Evolutionary conservation across 2,797 vertebrate genomes (phyloP).

Genomic region (Leptatherina wallacei): DNA sequence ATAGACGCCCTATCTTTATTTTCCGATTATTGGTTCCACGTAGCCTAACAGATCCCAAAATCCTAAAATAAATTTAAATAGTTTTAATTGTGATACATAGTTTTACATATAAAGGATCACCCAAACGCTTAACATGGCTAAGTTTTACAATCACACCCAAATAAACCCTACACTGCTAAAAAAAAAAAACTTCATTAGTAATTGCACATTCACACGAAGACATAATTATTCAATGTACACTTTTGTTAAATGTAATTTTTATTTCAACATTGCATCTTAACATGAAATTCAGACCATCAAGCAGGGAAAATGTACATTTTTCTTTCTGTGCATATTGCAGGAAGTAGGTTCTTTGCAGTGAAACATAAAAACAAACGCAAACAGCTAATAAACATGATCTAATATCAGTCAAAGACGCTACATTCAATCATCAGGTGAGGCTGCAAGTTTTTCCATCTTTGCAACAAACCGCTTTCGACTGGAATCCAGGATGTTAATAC

Average conservation of each 20-base stretch:
- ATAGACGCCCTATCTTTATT: neutral
- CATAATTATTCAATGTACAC: neutral
- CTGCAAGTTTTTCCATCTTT: slow-evolving; percentile 77
- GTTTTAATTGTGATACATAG: neutral
- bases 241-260: neutral
- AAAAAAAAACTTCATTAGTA: neutral
- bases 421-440: slow-evolving; percentile 21
- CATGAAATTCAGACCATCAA: neutral
- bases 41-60: neutral
- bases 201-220: neutral
- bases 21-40: no score
- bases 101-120: neutral
- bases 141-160: no score
- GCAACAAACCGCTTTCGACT: slow-evolving; percentile 81
- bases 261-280: slow-evolving; percentile 15
- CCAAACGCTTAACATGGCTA: no score
- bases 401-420: neutral
- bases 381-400: neutral
- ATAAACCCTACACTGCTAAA: neutral
- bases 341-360: neutral
- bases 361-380: neutral
- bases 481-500: slow-evolving; percentile 76
- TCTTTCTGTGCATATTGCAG: neutral
- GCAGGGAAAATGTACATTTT: neutral
- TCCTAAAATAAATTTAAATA: neutral